Evolutionary conservation across 53 echinoderm and acorn worm genomes (phyloP).

Genomic region (Astropecten irregularis): DNA sequence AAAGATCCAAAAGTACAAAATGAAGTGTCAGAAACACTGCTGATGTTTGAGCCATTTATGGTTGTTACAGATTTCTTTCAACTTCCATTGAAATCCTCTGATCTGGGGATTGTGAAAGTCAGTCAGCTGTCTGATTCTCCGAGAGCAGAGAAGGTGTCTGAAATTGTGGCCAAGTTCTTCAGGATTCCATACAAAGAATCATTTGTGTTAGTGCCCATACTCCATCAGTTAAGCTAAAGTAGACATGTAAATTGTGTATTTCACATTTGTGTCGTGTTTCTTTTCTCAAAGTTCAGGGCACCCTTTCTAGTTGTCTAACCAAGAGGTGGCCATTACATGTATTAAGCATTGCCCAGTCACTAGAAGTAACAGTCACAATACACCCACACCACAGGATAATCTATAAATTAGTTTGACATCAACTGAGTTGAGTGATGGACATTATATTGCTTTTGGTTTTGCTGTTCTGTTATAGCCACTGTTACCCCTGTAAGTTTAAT

Average conservation of each 20-base stretch:
- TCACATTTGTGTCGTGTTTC: not conserved
- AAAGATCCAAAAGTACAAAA: not conserved
- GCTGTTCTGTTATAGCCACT: no score
- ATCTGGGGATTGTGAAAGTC: not conserved
- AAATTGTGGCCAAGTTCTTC: not conserved
- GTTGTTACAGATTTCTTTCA: not conserved
- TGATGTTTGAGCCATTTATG: constrained; percentile 11
- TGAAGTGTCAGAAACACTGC: not conserved
- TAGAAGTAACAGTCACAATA: no score
- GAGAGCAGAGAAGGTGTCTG: not conserved
- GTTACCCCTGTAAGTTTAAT: no score
- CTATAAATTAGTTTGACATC: no score
- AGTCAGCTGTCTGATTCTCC: not conserved
- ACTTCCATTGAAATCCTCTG: constrained; percentile 14
- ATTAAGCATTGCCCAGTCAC: no score
- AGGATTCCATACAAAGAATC: not conserved
- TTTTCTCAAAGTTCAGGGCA: no score
- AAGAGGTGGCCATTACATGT: no score
- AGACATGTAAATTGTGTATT: not conserved
- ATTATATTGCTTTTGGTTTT: no score
- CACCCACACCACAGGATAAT: no score
- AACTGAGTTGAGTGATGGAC: no score
- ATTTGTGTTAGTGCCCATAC: not conserved
- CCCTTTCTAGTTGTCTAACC: no score
- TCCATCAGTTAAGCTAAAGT: not conserved